phyloP scores from a whole-genome alignment of 2,113 vertebrate species.

The Perca schrenkii region DNA sequence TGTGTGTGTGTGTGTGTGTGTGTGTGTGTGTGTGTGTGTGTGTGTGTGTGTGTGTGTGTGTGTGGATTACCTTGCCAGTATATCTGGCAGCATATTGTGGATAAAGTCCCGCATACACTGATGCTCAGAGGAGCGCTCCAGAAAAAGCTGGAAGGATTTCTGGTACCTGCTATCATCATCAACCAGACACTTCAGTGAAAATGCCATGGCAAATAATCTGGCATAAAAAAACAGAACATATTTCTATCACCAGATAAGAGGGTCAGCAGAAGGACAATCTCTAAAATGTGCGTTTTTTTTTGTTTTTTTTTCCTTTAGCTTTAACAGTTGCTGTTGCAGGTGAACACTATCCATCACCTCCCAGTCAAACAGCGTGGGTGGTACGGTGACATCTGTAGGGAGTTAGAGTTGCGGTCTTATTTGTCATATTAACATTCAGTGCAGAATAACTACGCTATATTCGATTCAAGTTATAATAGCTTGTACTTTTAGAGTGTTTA shows the following conservation, averaged over 20 bases:
- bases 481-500: background rate
- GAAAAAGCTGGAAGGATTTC: slow-evolving; percentile 86
- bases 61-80: slow-evolving; percentile 82
- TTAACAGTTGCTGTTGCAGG: background rate
- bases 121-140: slow-evolving; percentile 90
- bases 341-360: background rate
- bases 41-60: background rate
- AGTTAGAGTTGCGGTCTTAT: slow-evolving; percentile 1
- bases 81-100: slow-evolving; percentile 80
- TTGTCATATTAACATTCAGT: background rate
- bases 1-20: background rate
- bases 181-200: slow-evolving; percentile 80
- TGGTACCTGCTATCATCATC: slow-evolving; percentile 83
- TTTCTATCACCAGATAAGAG: background rate
- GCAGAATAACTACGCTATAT: background rate
- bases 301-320: background rate
- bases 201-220: slow-evolving; percentile 77
- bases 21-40: slow-evolving; percentile 2
- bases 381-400: background rate
- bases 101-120: slow-evolving; percentile 90
- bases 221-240: slow-evolving; percentile 10
- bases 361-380: background rate
- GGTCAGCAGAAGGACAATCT: background rate
- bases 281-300: background rate
- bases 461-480: background rate